Evolutionary conservation across 2,888 invertebrate genomes (phyloP).

Genomic region (Temnothorax rugatulus): DNA sequence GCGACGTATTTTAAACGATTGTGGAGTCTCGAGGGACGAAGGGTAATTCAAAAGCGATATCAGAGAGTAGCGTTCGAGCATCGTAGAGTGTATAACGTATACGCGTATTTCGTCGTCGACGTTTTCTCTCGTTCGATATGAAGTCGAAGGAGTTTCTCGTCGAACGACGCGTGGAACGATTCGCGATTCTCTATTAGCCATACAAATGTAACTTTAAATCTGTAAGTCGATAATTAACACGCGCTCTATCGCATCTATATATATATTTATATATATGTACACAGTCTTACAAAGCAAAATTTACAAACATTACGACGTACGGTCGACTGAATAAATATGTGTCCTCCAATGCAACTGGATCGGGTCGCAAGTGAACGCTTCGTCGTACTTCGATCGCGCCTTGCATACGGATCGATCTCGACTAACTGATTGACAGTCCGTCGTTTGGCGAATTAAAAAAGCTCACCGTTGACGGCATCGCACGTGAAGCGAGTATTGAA

Average conservation of each 20-base stretch:
- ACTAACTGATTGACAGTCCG: neutral
- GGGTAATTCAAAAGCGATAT: slow-evolving; percentile 68
- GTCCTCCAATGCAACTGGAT: slow-evolving; percentile 57
- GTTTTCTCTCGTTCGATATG: slow-evolving; percentile 37
- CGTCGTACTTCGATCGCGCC: slow-evolving; percentile 27
- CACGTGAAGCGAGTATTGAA: neutral
- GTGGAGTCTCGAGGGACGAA: slow-evolving; percentile 59
- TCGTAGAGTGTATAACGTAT: slow-evolving; percentile 35
- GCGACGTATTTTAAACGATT: slow-evolving; percentile 15
- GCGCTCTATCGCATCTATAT: slow-evolving; percentile 77
- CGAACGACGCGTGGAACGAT: slow-evolving; percentile 47
- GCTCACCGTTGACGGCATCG: neutral
- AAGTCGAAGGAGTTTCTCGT: neutral
- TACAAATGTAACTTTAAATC: slow-evolving; percentile 68
- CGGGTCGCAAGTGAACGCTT: slow-evolving; percentile 46
- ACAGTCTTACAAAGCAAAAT: slow-evolving; percentile 87
- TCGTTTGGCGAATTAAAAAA: neutral
- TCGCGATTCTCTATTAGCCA: slow-evolving; percentile 58
- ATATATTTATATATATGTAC: slow-evolving; percentile 84
- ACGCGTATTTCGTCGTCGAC: slow-evolving; percentile 43
- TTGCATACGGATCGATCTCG: slow-evolving; percentile 27
- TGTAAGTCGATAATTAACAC: slow-evolving; percentile 72
- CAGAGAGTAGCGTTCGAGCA: slow-evolving; percentile 52
- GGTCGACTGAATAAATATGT: slow-evolving; percentile 82
- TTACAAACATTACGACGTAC: slow-evolving; percentile 85